A percentile compares a stretch with the other conserved stretches of the same genome.
Conservation (phyloP, 2,797 vertebrate species). For the Spinus olivaceus region DNA sequence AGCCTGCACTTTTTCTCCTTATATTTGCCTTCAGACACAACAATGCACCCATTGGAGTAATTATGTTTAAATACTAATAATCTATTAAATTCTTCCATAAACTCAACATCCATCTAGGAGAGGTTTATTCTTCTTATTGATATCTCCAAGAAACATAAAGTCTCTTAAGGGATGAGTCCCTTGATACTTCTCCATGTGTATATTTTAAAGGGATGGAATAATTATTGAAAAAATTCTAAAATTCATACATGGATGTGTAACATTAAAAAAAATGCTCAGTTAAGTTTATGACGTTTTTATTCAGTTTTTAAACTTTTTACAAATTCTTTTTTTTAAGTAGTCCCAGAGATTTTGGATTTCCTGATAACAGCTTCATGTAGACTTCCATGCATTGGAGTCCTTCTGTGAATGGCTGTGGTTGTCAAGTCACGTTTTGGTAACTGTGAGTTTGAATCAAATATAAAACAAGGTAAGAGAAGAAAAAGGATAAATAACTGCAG, state of each 20-base stretch:
- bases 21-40: background rate
- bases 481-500: background rate
- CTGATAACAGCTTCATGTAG: background rate
- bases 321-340: background rate
- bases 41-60: background rate
- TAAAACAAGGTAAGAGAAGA: background rate
- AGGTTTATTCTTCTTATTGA: background rate
- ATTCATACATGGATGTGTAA: background rate
- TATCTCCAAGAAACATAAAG: background rate
- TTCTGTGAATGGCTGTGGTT: background rate
- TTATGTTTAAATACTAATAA: background rate
- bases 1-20: background rate
- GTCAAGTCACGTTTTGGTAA: accelerated
- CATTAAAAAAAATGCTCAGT: background rate
- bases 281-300: background rate
- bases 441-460: background rate
- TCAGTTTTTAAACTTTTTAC: background rate
- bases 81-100: background rate
- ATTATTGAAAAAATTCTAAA: background rate
- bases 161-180: background rate
- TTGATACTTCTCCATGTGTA: background rate
- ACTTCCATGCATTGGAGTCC: background rate
- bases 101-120: background rate
- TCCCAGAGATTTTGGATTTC: background rate
- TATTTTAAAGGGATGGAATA: background rate